These are phyloP conservation scores for Drosophila equinoxialis DNA, from an alignment of 1,140 invertebrate genomes.

Conservation along the genomic window DNA sequence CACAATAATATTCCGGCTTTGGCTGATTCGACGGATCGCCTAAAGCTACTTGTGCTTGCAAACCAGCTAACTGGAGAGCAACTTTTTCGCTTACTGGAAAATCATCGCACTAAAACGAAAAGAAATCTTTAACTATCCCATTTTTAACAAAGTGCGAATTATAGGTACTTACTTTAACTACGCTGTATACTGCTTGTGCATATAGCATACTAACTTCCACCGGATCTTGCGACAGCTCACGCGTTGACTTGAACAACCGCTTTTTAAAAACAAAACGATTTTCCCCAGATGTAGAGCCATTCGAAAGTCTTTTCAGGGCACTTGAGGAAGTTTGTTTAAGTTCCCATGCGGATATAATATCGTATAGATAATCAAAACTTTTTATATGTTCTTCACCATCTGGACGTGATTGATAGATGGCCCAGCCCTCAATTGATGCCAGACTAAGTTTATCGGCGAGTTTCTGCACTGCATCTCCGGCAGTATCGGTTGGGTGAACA, in stretches of 20 bases:
- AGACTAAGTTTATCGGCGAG: slow-evolving; percentile 95
- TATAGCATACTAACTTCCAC: slow-evolving; percentile 97
- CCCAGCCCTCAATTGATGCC: slow-evolving; percentile 94
- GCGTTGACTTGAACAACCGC: slow-evolving; percentile 92
- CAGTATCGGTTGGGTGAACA: slow-evolving; percentile 96
- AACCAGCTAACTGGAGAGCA: slow-evolving; percentile 94
- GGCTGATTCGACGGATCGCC: slow-evolving; percentile 89
- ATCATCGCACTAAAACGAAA: slow-evolving; percentile 90
- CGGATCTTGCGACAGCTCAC: slow-evolving; percentile 97
- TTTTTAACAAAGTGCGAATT: background rate
- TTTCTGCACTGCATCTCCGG: slow-evolving; percentile 93
- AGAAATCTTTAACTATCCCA: too few species aligned
- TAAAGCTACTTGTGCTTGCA: slow-evolving; percentile 96
- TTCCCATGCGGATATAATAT: slow-evolving; percentile 97
- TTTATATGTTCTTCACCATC: slow-evolving; percentile 96
- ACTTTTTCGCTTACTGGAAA: slow-evolving; percentile 97
- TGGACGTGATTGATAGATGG: slow-evolving; percentile 93
- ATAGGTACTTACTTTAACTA: slow-evolving; percentile 91
- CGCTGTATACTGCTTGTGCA: slow-evolving; percentile 96
- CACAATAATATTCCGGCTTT: slow-evolving; percentile 89
- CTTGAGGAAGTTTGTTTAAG: slow-evolving; percentile 86
- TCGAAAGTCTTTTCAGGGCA: slow-evolving; percentile 85
- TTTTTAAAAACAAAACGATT: slow-evolving; percentile 97
- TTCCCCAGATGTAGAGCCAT: slow-evolving; percentile 90
- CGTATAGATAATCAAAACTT: slow-evolving; percentile 96